These are phyloP conservation scores for Diceros bicornis DNA, from an alignment of 2,797 vertebrate species.

Conservation along the genomic window DNA sequence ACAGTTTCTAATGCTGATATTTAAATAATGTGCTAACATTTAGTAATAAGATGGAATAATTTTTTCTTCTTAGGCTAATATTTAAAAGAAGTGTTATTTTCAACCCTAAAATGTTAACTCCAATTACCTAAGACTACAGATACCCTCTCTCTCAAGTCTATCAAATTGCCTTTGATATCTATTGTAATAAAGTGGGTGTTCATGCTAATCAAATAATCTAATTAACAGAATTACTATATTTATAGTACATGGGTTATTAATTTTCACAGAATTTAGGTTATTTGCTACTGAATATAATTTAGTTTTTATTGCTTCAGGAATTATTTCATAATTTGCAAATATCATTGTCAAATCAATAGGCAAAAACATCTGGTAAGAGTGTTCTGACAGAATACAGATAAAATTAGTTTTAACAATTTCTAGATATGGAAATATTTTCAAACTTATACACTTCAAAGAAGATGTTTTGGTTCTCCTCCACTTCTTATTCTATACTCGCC, in stretches of 20 bases:
- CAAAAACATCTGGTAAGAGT: constrained; percentile 26
- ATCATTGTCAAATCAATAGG: constrained; percentile 49
- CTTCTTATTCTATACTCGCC: not conserved
- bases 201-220: constrained; percentile 67
- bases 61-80: constrained; percentile 69
- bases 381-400: constrained; percentile 45
- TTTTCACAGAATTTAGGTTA: constrained; percentile 68
- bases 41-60: constrained; percentile 4
- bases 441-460: constrained; percentile 14
- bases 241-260: constrained; percentile 56
- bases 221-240: constrained; percentile 68
- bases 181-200: not conserved
- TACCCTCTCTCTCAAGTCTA: constrained; percentile 28
- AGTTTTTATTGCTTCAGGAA: constrained; percentile 57
- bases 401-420: constrained; percentile 28
- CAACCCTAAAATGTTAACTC: constrained; percentile 61
- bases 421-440: constrained; percentile 64
- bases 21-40: constrained; percentile 70
- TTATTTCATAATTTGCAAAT: constrained; percentile 72
- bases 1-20: constrained; percentile 39
- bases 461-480: not conserved
- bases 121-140: constrained; percentile 46
- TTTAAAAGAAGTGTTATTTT: constrained; percentile 68
- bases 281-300: constrained; percentile 65
- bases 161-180: constrained; percentile 54